Evolutionary conservation across 2,888 invertebrate species (phyloP), one percentile per base, ranked within the genome.

Genomic region (Danaus chrysippus): DNA sequence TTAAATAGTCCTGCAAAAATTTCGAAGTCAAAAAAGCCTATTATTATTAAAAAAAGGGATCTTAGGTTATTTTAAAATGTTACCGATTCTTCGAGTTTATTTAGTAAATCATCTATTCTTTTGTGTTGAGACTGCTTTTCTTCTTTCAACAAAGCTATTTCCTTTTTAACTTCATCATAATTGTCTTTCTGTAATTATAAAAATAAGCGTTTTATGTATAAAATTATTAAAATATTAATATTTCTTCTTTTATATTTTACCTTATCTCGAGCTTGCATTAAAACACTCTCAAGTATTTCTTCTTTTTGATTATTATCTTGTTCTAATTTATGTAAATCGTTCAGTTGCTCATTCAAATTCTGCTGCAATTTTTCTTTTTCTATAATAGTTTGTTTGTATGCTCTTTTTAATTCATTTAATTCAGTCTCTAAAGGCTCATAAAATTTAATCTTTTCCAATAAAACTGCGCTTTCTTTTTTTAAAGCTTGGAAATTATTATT

Each of bases 31-130:
- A 58, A 5, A 43, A 46, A 42, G 12, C 23, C 55, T 44, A 34
- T 9, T 42, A 12, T 44, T 46, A 19, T 13, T 44, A 41, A 23
- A 52, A n/a, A 19, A 54, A 43, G 6, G n/a, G 10, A 17, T 15
- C 8, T 42, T 19, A 61, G 15, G 41, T 49, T 56, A 49, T 15
- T 17, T 42, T 41, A 42, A 9, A 42, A 15, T 5, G 44, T 71
- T 79, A 90, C 90, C 72, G 79, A 76, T 73, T 81, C 77, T n/a
- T 88, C 82, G 65, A 86, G 69, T 75, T 78, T 81, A 58, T 86
- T 76, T 5, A 72, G 65, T 8, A 89, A 71, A n/a, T 80, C 76
- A 44, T 77, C 74, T 1, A 86, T 84, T 71, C 78, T 82, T 19
- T 75, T 72, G 19, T 78, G 78, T 61, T 77, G 81, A 0, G 60